Evolutionary conservation across 2,797 vertebrate species (phyloP).

Genomic region (Octomys mimax): DNA sequence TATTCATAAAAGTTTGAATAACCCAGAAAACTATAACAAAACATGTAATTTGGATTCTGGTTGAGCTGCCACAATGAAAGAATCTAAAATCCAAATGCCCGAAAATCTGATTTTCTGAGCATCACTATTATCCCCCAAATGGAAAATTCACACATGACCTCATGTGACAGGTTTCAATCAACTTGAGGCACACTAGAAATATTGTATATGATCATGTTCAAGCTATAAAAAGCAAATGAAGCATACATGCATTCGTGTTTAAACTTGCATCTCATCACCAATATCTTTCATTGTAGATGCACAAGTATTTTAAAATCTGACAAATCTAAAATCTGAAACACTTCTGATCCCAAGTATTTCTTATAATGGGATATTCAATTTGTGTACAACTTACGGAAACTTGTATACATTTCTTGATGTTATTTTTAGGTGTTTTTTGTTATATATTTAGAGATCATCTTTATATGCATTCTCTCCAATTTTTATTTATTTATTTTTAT

Average conservation of each 20-base stretch:
- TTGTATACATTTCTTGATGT: background rate
- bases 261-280: background rate
- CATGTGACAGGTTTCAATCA: background rate
- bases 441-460: background rate
- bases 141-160: background rate
- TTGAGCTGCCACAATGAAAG: background rate
- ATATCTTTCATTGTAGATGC: background rate
- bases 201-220: background rate
- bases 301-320: background rate
- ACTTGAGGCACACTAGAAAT: background rate
- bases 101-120: background rate
- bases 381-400: background rate
- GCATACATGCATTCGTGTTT: background rate
- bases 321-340: background rate
- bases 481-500: background rate
- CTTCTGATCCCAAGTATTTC: background rate
- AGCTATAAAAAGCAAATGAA: background rate
- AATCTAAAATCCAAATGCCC: background rate
- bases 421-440: background rate
- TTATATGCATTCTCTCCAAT: slow-evolving; percentile 8
- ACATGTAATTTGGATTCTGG: background rate
- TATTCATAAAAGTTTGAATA: slow-evolving; percentile 23
- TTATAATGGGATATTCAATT: background rate
- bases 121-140: background rate
- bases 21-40: slow-evolving; percentile 23